phyloP scores from a whole-genome alignment of 2,888 invertebrate genomes.

The Augiades crinisus region DNA sequence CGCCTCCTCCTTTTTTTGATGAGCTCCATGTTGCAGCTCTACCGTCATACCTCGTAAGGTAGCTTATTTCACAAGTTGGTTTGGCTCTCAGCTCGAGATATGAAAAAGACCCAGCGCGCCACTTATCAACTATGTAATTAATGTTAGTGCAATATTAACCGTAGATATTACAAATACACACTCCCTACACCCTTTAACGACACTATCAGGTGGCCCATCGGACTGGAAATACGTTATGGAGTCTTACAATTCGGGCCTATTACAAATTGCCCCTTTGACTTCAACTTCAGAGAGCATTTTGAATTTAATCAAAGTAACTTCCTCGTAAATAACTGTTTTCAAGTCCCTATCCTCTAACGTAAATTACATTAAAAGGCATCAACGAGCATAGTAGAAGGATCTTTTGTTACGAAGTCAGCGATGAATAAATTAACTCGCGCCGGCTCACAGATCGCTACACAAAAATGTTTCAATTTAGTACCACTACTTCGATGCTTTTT shows the following conservation, averaged over 20 bases:
- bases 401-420: constrained; percentile 14
- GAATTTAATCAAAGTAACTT: constrained; percentile 41
- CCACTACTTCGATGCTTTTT: not conserved
- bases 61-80: too few relatives aligned
- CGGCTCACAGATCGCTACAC: constrained; percentile 13
- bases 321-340: constrained; percentile 28
- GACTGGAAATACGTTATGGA: not conserved
- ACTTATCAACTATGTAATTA: too few relatives aligned
- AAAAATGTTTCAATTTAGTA: constrained; percentile 19
- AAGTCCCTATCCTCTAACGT: constrained; percentile 19
- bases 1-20: too few relatives aligned
- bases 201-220: too few relatives aligned
- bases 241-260: not conserved
- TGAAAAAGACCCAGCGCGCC: too few relatives aligned
- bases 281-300: constrained; percentile 30
- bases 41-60: too few relatives aligned
- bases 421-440: constrained; percentile 20
- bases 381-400: constrained; percentile 23
- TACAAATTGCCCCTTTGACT: constrained; percentile 26
- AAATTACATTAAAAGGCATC: constrained; percentile 27
- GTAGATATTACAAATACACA: too few relatives aligned
- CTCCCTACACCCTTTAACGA: too few relatives aligned
- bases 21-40: too few relatives aligned
- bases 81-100: too few relatives aligned
- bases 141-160: too few relatives aligned